Conservation (phyloP, 2,113 vertebrate genomes). For the Tylochromis polylepis region DNA sequence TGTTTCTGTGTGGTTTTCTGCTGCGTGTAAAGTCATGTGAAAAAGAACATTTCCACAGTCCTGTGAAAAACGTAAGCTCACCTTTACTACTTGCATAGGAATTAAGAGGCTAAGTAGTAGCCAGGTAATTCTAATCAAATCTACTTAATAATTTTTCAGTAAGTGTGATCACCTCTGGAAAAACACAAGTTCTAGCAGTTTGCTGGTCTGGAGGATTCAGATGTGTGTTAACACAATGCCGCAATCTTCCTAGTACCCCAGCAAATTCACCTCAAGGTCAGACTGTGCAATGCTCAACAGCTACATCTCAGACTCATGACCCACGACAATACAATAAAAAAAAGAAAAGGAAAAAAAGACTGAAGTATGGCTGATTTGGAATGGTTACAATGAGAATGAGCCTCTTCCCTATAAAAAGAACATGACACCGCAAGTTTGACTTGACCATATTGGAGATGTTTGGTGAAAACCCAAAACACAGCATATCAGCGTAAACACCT, state of each 20-base stretch:
- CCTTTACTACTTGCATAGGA: neutral
- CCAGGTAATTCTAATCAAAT: neutral
- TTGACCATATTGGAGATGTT: neutral
- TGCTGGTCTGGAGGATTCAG: neutral
- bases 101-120: neutral
- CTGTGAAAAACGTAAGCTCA: neutral
- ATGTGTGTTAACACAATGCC: neutral
- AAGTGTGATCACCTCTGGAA: neutral
- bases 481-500: neutral
- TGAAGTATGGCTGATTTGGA: neutral
- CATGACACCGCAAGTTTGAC: neutral
- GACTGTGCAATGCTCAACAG: neutral
- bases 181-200: neutral
- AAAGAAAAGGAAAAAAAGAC: neutral
- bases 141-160: neutral
- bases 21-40: neutral
- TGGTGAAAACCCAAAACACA: neutral
- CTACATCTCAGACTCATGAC: neutral
- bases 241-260: neutral
- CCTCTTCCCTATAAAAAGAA: neutral
- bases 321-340: neutral
- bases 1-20: neutral
- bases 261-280: neutral
- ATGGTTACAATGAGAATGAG: neutral
- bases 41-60: neutral